Evolutionary conservation across 35 echinoderm and acorn worm species (phyloP).

Genomic region (Amphiura filiformis): DNA sequence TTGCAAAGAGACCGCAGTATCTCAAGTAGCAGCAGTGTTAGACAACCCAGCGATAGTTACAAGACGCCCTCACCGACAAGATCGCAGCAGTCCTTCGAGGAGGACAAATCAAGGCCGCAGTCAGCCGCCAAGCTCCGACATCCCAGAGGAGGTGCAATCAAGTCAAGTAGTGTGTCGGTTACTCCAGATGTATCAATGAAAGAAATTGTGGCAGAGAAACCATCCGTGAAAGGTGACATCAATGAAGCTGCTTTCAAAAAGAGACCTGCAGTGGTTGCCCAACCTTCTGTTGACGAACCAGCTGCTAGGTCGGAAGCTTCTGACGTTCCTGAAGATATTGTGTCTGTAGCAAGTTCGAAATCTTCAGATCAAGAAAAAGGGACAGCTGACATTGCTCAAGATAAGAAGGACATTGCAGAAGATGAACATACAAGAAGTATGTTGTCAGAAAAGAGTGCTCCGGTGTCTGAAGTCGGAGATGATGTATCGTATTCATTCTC

Average conservation of each 20-base stretch:
- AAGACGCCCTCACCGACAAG: conserved; percentile 27
- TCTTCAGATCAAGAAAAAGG: conserved; percentile 13
- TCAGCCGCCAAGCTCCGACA: neutral
- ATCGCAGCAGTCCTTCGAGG: conserved; percentile 14
- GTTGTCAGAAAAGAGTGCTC: neutral
- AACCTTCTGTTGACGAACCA: neutral
- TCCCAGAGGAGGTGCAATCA: neutral
- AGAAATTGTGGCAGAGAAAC: neutral
- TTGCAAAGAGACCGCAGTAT: conserved; percentile 44
- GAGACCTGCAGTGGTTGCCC: neutral
- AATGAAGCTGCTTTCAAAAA: neutral
- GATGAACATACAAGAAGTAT: neutral
- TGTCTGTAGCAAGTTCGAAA: conserved; percentile 42
- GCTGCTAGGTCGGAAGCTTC: conserved; percentile 29
- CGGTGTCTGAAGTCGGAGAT: neutral
- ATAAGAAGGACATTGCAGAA: conserved; percentile 1
- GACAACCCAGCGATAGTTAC: conserved; percentile 33
- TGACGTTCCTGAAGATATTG: conserved; percentile 48
- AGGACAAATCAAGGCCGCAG: neutral
- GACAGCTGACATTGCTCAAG: neutral
- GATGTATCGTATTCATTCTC: conserved; percentile 20
- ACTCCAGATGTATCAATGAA: conserved; percentile 19
- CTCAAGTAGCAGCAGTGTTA: conserved; percentile 61
- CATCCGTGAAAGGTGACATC: neutral
- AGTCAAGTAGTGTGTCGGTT: neutral